phyloP scores from a whole-genome alignment of 2,888 invertebrate species.

The Timandra comae region DNA sequence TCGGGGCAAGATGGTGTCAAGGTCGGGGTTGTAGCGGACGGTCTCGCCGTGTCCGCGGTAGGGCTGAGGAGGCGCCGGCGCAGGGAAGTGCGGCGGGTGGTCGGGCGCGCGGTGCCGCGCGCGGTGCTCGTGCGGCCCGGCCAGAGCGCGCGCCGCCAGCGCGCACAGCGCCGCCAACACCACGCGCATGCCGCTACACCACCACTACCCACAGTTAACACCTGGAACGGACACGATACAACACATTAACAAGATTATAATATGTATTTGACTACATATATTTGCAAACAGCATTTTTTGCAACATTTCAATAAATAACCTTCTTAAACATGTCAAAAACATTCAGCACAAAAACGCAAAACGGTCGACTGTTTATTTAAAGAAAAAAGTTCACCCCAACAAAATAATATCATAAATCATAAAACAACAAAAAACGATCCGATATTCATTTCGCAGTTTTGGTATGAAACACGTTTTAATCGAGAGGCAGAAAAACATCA shows the following conservation, averaged over 20 bases:
- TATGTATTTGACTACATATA: too few species aligned
- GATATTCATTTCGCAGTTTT: not conserved
- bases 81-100: constrained; percentile 55
- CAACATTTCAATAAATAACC: too few species aligned
- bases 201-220: constrained; percentile 60
- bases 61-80: constrained; percentile 58
- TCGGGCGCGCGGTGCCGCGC: constrained; percentile 71
- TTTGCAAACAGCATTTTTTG: too few species aligned
- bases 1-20: constrained; percentile 70
- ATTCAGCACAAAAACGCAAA: too few species aligned
- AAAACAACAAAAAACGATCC: too few species aligned
- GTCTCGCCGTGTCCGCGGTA: constrained; percentile 76
- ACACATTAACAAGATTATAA: too few species aligned
- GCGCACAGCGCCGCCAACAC: constrained; percentile 67
- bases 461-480: not conserved
- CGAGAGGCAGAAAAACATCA: constrained; percentile 1
- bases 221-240: constrained; percentile 38
- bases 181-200: constrained; percentile 70
- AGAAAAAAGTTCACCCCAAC: too few species aligned
- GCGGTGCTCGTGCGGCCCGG: constrained; percentile 70
- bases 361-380: too few species aligned
- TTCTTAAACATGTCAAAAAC: too few species aligned
- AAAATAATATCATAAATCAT: not conserved
- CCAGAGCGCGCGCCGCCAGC: constrained; percentile 66
- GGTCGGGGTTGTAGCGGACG: constrained; percentile 72